Percentiles rank a stretch among this genome's conserved stretches.
These are phyloP conservation scores for Salvelinus namaycush DNA, from an alignment of 2,113 vertebrate genomes.

Conservation along the genomic window DNA sequence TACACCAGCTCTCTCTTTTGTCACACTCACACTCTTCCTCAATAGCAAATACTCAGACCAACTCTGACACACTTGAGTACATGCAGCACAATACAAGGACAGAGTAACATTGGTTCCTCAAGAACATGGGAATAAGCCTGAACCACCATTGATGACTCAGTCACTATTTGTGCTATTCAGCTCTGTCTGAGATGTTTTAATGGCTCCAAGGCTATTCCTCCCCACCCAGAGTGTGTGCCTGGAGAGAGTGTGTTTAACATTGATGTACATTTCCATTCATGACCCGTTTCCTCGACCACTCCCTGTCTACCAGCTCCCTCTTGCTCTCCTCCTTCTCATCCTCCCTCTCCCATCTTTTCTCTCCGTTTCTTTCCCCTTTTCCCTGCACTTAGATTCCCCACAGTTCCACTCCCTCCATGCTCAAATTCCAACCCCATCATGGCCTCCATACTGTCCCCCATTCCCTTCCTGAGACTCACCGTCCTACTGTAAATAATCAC, in stretches of 20 bases:
- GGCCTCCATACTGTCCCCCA: neutral
- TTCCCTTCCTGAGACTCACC: no score
- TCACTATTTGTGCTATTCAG: neutral
- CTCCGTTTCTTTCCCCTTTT: conserved; percentile 9
- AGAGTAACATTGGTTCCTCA: neutral
- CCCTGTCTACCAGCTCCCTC: neutral
- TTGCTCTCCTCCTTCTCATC: neutral
- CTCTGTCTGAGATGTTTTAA: conserved; percentile 6
- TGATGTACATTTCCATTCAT: conserved; percentile 8
- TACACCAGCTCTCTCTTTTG: neutral
- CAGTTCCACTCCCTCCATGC: neutral
- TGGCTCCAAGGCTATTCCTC: neutral
- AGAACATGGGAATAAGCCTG: neutral
- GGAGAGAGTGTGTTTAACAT: neutral
- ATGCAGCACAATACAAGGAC: neutral
- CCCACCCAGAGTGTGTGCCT: neutral
- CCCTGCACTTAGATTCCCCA: neutral
- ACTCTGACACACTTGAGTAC: neutral
- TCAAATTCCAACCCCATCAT: neutral
- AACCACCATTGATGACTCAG: conserved; percentile 6
- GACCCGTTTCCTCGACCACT: conserved; percentile 4
- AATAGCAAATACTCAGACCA: neutral
- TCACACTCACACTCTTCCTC: neutral
- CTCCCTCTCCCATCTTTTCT: conserved; percentile 8
- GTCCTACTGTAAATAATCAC: no score